Evolutionary conservation across 2,888 invertebrate genomes (phyloP).

Genomic region (Carterocephalus palaemon): DNA sequence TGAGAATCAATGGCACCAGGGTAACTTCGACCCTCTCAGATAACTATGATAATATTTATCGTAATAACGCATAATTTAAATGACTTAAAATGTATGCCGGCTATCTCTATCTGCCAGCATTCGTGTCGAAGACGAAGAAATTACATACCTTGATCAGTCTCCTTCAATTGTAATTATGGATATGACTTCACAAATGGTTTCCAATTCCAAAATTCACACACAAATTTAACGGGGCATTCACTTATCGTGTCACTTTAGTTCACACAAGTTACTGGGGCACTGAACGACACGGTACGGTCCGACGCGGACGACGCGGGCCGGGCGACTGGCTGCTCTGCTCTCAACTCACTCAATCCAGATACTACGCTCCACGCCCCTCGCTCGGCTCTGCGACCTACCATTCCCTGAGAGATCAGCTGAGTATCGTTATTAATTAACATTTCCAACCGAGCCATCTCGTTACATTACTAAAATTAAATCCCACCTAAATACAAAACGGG

Average conservation of each 20-base stretch:
- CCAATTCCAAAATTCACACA: constrained; percentile 29
- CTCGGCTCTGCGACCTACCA: constrained; percentile 36
- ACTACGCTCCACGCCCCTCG: constrained; percentile 35
- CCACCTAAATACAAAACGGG: constrained; percentile 2
- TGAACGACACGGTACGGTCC: constrained; percentile 42
- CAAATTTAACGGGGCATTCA: constrained; percentile 28
- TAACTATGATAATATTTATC: constrained; percentile 37
- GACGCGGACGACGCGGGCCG: constrained; percentile 48
- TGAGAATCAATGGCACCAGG: constrained; percentile 64
- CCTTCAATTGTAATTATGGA: not conserved
- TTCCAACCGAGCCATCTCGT: constrained; percentile 12
- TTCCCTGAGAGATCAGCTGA: constrained; percentile 49
- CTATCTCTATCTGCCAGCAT: constrained; percentile 7
- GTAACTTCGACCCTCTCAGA: constrained; percentile 50
- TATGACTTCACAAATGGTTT: constrained; percentile 22
- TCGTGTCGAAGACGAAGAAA: constrained; percentile 5
- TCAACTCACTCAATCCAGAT: constrained; percentile 33
- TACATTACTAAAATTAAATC: constrained; percentile 15
- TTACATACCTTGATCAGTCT: constrained; percentile 24
- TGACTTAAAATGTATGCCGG: constrained; percentile 16
- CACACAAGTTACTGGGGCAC: constrained; percentile 27
- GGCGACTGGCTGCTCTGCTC: too few relatives aligned
- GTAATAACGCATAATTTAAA: constrained; percentile 12
- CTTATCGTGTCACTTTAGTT: constrained; percentile 32
- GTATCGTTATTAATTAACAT: constrained; percentile 32